phyloP scores from a whole-genome alignment of 2,888 invertebrate species.

The Drosophila seclusa region DNA sequence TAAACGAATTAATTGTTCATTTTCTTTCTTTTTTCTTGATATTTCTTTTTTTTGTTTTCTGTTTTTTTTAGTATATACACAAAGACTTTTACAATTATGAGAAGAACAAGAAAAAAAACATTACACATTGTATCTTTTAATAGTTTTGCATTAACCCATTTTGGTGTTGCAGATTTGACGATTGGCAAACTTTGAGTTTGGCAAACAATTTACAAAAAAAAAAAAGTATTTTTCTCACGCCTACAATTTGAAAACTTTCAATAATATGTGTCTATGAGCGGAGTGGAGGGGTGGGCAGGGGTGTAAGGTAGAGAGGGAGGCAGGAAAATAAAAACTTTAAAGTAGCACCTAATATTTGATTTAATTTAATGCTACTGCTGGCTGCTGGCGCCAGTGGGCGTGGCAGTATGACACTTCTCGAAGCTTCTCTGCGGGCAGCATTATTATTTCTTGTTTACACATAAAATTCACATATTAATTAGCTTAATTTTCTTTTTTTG shows the following conservation, averaged over 20 bases:
- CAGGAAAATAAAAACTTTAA: constrained; percentile 27
- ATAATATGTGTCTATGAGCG: constrained; percentile 17
- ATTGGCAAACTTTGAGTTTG: constrained; percentile 75
- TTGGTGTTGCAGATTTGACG: constrained; percentile 46
- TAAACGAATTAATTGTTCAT: constrained; percentile 31
- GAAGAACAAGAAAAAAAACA: constrained; percentile 31
- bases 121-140: constrained; percentile 35
- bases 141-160: constrained; percentile 66
- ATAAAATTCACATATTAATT: constrained; percentile 31
- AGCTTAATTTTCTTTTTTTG: background rate
- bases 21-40: constrained; percentile 15
- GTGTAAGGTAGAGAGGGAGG: background rate
- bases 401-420: constrained; percentile 60
- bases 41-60: constrained; percentile 14
- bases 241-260: constrained; percentile 29
- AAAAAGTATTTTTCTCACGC: constrained; percentile 13
- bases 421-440: constrained; percentile 60
- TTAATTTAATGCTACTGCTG: constrained; percentile 34
- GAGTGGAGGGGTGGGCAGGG: background rate
- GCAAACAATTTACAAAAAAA: constrained; percentile 35
- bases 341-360: constrained; percentile 61
- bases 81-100: constrained; percentile 56
- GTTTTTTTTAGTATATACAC: constrained; percentile 72
- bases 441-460: constrained; percentile 24
- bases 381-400: constrained; percentile 53